These are phyloP conservation scores for Artemisiospiza belli DNA, from an alignment of 2,113 vertebrate genomes.

Conservation along the genomic window DNA sequence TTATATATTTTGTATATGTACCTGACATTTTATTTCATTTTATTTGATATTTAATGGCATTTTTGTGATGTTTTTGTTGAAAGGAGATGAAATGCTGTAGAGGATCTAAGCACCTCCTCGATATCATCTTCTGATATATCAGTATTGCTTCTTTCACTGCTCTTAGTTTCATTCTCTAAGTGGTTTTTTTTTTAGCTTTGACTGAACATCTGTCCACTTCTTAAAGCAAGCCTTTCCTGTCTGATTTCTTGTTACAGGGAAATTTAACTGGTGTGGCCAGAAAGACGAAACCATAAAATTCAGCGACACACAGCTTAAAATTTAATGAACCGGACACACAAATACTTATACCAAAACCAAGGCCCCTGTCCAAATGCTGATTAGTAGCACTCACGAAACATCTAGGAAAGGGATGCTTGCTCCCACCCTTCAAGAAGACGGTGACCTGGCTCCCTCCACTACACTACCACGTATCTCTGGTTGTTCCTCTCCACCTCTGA, in stretches of 20 bases:
- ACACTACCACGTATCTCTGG: fast-evolving
- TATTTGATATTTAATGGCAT: not conserved
- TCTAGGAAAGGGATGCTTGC: fast-evolving
- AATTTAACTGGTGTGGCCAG: not conserved
- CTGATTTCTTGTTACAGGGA: not conserved
- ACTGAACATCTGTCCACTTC: not conserved
- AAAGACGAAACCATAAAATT: not conserved
- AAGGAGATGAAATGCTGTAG: not conserved
- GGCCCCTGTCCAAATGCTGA: not conserved
- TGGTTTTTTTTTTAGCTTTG: not conserved
- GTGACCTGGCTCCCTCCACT: not conserved
- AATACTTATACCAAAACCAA: not conserved
- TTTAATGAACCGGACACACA: not conserved
- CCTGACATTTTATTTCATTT: not conserved
- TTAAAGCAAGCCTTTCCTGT: not conserved
- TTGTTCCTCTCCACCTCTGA: not conserved
- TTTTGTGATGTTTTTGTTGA: not conserved
- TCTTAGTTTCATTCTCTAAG: not conserved
- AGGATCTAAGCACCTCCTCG: not conserved
- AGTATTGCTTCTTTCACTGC: not conserved
- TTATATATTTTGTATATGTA: not conserved
- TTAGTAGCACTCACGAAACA: not conserved
- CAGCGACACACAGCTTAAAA: not conserved
- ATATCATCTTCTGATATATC: not conserved
- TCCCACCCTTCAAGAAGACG: not conserved